Evolutionary conservation across 2,888 invertebrate species (phyloP).

Genomic region (Sympetrum striolatum): DNA sequence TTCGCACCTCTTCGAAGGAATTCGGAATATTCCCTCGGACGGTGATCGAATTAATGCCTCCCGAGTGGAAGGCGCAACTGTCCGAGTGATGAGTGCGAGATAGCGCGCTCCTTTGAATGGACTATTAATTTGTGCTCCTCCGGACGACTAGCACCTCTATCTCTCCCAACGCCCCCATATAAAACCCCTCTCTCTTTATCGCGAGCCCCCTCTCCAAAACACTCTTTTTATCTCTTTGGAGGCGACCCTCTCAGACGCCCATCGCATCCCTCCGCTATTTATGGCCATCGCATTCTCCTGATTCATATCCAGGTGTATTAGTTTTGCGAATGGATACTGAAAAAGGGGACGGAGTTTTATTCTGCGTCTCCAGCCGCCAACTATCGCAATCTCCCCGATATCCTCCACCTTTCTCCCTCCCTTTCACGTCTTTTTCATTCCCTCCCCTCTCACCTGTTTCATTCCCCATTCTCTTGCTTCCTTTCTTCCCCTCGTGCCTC

Average conservation of each 20-base stretch:
- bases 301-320: constrained; percentile 32
- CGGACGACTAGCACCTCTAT: background rate
- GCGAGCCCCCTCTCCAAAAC: background rate
- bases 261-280: background rate
- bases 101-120: constrained; percentile 26
- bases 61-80: background rate
- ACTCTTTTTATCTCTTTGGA: background rate
- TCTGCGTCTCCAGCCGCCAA: background rate
- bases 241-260: background rate
- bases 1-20: background rate
- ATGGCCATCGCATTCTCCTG: constrained; percentile 9
- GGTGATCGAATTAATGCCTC: constrained; percentile 22
- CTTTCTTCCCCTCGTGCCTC: background rate
- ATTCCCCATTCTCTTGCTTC: background rate
- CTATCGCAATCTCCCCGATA: background rate
- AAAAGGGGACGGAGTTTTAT: background rate
- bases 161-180: constrained; percentile 2
- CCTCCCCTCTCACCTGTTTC: background rate
- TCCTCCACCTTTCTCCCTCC: too few relatives aligned
- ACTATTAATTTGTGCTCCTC: constrained; percentile 36
- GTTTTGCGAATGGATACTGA: background rate
- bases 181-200: background rate
- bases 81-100: constrained; percentile 32
- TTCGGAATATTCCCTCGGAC: background rate
- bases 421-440: background rate